Base-by-base conservation (phyloP, 2,113 vertebrate genomes). In the Danionella cerebrum region DNA sequence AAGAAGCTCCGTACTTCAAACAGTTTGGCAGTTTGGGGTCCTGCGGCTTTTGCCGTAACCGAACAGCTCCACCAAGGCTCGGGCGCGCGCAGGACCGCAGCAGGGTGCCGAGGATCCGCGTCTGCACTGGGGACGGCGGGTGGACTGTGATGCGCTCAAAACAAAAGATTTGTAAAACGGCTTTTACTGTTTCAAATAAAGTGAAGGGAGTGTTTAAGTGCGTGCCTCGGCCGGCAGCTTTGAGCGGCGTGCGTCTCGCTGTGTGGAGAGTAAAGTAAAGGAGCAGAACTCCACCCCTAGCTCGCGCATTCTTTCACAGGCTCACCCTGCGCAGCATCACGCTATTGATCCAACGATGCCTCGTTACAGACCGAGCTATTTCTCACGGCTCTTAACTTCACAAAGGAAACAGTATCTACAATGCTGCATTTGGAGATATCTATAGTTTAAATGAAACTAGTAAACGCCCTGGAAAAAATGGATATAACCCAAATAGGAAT, bases 281-380 rank as follows among this genome's bases (percentile, higher is more conserved):
- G 78, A 78, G 74, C 71, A 59, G 75, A 88, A 84, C 87, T 87
- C 87, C 87, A 76, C 85, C 85, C 85, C 65, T 80, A n/a, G n/a
- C n/a, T n/a, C 64, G 76, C 74, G 81, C 82, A 84, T 85, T 84
- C 78, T 83, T 78, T 63, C 73, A 82, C 83, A 57, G 77, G 73
- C 71, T 65, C 72, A 65, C 65, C 69, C 69, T 51, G 59, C 75
- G 76, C 81, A 70, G 73, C 79, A 79, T 68, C 59, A 59, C 54
- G 62, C 58, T 66, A 80, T 79, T 64, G 79, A 85, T 83, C 38
- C 69, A 3, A 45, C 59, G 55, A 18, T 13, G 33, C 11, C 44
- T 80, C 71, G 57, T 70, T 51, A 63, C 52, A 51, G 58, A 58
- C 51, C 36, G 65, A 75, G 76, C 74, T 52, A 72, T 63, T 55